A percentile compares a stretch with the other conserved stretches of the same genome.
These are phyloP conservation scores for Phymatocera aterrima DNA, from an alignment of 2,888 invertebrate species.

Conservation along the genomic window DNA sequence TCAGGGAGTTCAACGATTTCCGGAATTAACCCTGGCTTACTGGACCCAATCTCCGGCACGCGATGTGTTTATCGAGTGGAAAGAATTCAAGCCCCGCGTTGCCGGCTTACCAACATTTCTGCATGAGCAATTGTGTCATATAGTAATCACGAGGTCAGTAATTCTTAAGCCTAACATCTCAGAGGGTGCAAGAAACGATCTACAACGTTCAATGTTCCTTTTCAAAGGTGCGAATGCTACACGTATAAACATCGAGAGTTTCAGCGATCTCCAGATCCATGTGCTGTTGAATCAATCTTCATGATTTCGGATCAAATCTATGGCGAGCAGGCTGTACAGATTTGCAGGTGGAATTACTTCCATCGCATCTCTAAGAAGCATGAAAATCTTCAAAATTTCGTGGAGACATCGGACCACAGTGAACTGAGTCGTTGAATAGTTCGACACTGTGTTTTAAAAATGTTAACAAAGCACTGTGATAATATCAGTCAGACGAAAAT, in stretches of 20 bases:
- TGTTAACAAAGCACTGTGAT: slow-evolving; percentile 26
- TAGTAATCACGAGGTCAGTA: neutral
- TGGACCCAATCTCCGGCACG: neutral
- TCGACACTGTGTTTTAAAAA: slow-evolving; percentile 3
- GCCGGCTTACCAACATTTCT: neutral
- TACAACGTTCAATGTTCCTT: neutral
- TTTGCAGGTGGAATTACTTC: neutral
- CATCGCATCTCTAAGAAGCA: neutral
- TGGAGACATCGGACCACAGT: neutral
- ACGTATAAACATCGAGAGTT: neutral
- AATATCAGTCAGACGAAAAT: slow-evolving; percentile 3
- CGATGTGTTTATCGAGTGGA: slow-evolving; percentile 2
- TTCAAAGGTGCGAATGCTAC: neutral
- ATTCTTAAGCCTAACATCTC: neutral
- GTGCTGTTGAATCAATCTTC: neutral
- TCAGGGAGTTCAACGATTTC: slow-evolving; percentile 18
- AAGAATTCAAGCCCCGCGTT: neutral
- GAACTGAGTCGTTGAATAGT: slow-evolving; percentile 10
- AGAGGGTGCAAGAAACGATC: neutral
- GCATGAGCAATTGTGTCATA: neutral
- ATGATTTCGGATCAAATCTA: neutral
- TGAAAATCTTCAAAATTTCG: neutral
- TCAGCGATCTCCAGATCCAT: neutral
- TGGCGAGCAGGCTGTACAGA: no score
- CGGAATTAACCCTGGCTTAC: slow-evolving; percentile 15